Base-by-base conservation (phyloP, 2,113 vertebrate genomes). In the Aleadryas rufinucha region DNA sequence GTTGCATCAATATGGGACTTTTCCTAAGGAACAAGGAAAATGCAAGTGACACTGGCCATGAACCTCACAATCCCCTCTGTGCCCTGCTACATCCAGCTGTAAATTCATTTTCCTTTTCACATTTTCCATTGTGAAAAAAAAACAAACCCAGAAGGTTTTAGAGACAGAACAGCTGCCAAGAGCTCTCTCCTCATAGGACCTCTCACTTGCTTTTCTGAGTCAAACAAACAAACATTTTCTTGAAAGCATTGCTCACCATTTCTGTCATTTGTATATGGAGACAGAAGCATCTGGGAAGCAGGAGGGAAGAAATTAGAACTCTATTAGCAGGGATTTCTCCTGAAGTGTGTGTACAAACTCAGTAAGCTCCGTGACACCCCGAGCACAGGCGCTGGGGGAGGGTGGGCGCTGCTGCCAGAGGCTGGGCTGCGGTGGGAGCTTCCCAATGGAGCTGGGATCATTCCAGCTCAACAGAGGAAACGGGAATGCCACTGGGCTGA, bases 251-350 rank as follows among this genome's bases (percentile, higher is more conserved):
- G 87, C n/a, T 91, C 77, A 71, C 79, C 49, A 7, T 82, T 87
- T 81, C 92, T 95, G 81, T 59, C 84, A 82, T 85, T 75, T 85
- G 77, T 61, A 17, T 17, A 30, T 28, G 70, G 83, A 89, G 90
- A 47, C 92, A 89, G 89, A 41, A 84, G 94, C 90, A 82, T 84
- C 88, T 93, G 84, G 88, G 93, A 87, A 80, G 93, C 95, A 96
- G 95, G 90, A 92, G 94, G 88, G 94, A 95, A 90, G 90, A 33
- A 84, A 95, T 92, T n/a, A 95, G 68, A 81, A 33, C 53, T 82
- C 77, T 83, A 91, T 96, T 95, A 96, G 86, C 84, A 90, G 68
- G 56, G 91, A 75, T 95, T 81, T 65, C 91, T 94, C 80, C 94
- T 53, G 70, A 91, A 81, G 70, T 15, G 70, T 87, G 84, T 28